Conservation (phyloP, 2,888 invertebrate species). For the Patella depressa region DNA sequence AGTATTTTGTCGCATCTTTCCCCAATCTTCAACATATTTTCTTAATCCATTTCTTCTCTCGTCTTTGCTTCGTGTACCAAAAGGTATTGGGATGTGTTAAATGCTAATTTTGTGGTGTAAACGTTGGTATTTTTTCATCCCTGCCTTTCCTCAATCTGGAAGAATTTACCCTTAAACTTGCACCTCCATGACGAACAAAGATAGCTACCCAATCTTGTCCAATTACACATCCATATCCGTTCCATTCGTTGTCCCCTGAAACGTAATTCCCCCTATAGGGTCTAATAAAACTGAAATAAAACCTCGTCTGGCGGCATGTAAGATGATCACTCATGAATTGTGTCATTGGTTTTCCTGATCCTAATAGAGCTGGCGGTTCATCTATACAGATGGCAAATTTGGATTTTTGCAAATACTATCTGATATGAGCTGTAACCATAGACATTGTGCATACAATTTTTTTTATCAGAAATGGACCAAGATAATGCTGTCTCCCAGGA, state of each 20-base stretch:
- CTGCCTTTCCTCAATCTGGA: conserved; percentile 26
- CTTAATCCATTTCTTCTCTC: background rate
- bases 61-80: background rate
- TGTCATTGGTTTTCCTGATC: conserved; percentile 16
- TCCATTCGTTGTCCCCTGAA: conserved; percentile 38
- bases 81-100: background rate
- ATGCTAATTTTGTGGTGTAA: background rate
- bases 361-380: conserved; percentile 21
- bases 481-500: conserved; percentile 18
- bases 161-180: conserved; percentile 32
- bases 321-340: conserved; percentile 12
- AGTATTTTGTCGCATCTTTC: background rate
- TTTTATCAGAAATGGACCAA: conserved; percentile 19
- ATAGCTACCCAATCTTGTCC: conserved; percentile 41
- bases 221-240: conserved; percentile 37
- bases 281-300: conserved; percentile 16
- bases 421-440: conserved; percentile 23
- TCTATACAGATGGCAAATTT: conserved; percentile 27
- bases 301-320: conserved; percentile 5
- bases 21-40: background rate
- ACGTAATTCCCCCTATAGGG: conserved; percentile 4
- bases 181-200: conserved; percentile 42
- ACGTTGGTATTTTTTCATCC: background rate
- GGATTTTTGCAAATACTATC: conserved; percentile 24
- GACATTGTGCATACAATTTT: conserved; percentile 4